Percentiles rank a stretch among this genome's conserved stretches.
Evolutionary conservation across 2,888 invertebrate species (phyloP).

Genomic region (Melanostoma mellinum): DNA sequence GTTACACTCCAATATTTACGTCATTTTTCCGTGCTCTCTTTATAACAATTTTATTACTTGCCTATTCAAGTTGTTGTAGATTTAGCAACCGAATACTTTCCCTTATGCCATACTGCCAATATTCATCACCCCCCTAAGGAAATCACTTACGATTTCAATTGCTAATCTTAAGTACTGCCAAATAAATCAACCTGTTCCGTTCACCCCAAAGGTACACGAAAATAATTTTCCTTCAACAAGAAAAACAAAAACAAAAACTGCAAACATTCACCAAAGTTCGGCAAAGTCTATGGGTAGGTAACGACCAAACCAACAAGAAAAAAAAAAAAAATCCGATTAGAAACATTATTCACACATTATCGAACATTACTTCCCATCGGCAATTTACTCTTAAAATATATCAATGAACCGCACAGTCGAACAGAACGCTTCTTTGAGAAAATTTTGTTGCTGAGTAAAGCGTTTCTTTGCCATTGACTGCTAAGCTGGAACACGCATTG

Average conservation of each 20-base stretch:
- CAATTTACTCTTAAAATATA: constrained; percentile 54
- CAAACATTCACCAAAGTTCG: no score
- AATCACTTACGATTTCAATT: constrained; percentile 23
- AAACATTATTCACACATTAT: constrained; percentile 60
- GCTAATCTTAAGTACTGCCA: constrained; percentile 9
- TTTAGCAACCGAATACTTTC: no score
- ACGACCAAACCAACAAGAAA: no score
- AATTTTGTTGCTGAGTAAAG: constrained; percentile 43
- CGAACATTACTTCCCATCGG: constrained; percentile 38
- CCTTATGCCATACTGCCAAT: no score
- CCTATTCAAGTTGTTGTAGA: no score
- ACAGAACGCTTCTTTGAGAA: constrained; percentile 27
- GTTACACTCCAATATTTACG: no score
- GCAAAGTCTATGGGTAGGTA: no score
- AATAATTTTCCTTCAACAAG: no score
- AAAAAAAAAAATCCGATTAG: constrained; percentile 40
- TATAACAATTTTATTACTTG: no score
- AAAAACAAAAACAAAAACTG: no score
- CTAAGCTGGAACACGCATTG: constrained; percentile 54
- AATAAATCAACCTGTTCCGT: constrained; percentile 58
- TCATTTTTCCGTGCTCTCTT: no score
- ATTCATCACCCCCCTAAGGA: neutral
- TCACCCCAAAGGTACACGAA: neutral
- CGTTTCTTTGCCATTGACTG: constrained; percentile 41
- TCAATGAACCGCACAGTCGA: constrained; percentile 53